Conservation (phyloP, 2,113 vertebrate genomes). For the Ammodytes marinus region DNA sequence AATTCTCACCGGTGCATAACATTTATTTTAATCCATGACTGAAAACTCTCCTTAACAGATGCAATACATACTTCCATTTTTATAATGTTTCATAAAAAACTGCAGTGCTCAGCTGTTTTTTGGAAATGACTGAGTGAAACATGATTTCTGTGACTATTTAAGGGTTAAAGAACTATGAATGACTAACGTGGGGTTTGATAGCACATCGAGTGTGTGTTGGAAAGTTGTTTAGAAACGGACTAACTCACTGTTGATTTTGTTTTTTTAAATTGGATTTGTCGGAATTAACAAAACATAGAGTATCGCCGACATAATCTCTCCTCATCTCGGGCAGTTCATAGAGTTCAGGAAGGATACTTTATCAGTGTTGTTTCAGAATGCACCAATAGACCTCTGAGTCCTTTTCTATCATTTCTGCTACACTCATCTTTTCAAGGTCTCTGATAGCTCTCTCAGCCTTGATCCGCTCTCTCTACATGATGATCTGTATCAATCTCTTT, state of each 20-base stretch:
- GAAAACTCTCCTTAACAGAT: neutral
- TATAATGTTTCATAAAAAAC: neutral
- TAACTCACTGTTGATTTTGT: neutral
- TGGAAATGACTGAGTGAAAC: neutral
- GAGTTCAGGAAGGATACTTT: neutral
- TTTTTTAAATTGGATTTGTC: neutral
- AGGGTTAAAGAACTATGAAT: neutral
- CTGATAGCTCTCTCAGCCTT: slow-evolving; percentile 41
- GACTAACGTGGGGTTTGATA: neutral
- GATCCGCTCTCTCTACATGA: slow-evolving; percentile 24
- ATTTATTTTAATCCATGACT: neutral
- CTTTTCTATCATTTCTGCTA: slow-evolving; percentile 20
- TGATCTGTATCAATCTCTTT: slow-evolving; percentile 50
- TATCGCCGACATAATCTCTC: neutral
- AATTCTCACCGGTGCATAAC: too few relatives aligned
- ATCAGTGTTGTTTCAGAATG: slow-evolving; percentile 6
- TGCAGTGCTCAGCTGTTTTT: neutral
- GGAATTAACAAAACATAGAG: neutral
- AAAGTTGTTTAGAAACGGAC: neutral
- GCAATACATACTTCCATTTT: neutral
- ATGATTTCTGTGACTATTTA: neutral
- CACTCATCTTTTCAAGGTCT: slow-evolving; percentile 44
- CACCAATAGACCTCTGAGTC: slow-evolving; percentile 14
- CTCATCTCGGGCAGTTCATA: neutral
- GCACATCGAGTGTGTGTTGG: neutral